Evolutionary conservation across 2,113 vertebrate genomes (phyloP).

Genomic region (Myiozetetes cayanensis): DNA sequence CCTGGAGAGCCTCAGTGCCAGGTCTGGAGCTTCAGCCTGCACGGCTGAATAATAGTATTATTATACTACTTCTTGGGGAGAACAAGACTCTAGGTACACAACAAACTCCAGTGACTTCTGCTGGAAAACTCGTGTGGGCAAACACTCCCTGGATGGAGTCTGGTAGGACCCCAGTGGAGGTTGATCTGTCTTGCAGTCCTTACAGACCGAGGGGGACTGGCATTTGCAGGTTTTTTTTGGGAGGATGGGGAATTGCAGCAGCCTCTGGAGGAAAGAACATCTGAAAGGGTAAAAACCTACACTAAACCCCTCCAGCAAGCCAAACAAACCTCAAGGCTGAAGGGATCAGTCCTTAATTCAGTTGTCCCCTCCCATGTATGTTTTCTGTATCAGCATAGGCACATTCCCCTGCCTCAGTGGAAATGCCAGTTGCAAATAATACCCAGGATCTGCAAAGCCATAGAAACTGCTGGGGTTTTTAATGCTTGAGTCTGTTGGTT

Average conservation of each 20-base stretch:
- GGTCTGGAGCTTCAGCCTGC: background rate
- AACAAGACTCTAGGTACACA: background rate
- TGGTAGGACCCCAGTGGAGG: background rate
- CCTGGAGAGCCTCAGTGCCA: background rate
- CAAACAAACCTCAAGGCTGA: conserved; percentile 56
- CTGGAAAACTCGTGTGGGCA: background rate
- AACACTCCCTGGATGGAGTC: background rate
- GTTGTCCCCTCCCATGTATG: background rate
- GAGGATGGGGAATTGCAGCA: background rate
- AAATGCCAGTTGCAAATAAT: background rate
- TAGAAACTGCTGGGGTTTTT: background rate
- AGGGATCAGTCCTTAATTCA: conserved; percentile 26
- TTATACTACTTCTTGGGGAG: background rate
- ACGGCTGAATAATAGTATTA: no score
- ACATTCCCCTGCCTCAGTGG: background rate
- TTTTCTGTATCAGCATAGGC: background rate
- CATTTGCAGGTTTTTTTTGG: background rate
- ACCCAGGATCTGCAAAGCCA: background rate
- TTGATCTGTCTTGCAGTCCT: background rate
- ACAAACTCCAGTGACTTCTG: background rate
- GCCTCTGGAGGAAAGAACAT: background rate
- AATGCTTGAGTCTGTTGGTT: background rate
- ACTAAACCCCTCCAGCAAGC: conserved; percentile 3
- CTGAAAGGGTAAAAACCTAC: background rate
- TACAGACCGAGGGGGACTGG: background rate